Evolutionary conservation across 2,797 vertebrate genomes (phyloP), one percentile per base, ranked within the genome.

Genomic region (Phataginus tetradactyla): DNA sequence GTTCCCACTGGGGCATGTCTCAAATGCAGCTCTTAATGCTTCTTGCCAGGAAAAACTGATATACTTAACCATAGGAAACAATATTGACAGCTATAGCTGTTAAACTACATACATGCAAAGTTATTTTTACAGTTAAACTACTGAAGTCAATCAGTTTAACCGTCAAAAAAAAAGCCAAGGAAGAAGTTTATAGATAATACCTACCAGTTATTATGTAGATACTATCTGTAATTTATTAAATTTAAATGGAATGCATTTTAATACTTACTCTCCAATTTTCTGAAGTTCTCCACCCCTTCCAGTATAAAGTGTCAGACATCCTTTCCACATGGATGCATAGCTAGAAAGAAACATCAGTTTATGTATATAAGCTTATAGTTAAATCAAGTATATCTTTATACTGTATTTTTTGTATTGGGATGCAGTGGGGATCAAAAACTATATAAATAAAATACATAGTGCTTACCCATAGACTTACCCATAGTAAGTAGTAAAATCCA

Each of bases 191-290:
- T 0, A 0, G 9, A 86, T 88, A 51, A 39, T 87, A 98, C 97
- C 97, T 98, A 98, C 97, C 96, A 23, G 0, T 78, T 71, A 68
- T 9, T 69, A 79, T 91, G 21, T 20, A 94, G 23, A 68, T 53
- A 88, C 45, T 59, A 93, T 57, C 25, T 81, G 29, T 49, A 27
- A 96, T 42, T 86, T 81, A 57, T 5, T 61, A 29, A 29, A 12
- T 64, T 45, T 87, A 92, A 3, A 88, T 7, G 23, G 91, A 90
- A 93, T 23, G 23, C 23, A 93, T 25, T 78, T 91, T 80, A 90
- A 95, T 98, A 99, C 99, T 99, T 98, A 99, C 99, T 99, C 99
- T 97, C 99, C 99, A 80, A 99, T 99, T 98, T 99, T 99, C 97
- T 99, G 99, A 88, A 99, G 99, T 96, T 99, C 99, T 42, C 99